Percentiles rank a stretch among this genome's conserved stretches.
Conservation (phyloP, 2,797 vertebrate species). For the Catharus ustulatus region DNA sequence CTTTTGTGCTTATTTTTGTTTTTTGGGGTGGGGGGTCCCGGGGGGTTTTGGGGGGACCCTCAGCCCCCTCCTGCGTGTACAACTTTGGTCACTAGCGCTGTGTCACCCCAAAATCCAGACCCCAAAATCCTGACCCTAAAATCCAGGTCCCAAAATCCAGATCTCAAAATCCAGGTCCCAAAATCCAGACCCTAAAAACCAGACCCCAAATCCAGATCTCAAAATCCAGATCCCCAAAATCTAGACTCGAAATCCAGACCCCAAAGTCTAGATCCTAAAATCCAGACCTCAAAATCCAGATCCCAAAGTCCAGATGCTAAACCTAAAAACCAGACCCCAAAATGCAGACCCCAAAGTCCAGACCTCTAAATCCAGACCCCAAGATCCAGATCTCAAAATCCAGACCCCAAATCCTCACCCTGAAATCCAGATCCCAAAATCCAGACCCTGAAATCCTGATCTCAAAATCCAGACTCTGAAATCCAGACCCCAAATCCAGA, state of each 20-base stretch:
- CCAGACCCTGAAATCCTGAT: not conserved
- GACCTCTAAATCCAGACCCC: too few species aligned
- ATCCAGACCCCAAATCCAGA: not conserved
- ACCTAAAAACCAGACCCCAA: too few species aligned
- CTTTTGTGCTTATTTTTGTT: not conserved
- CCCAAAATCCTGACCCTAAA: not conserved
- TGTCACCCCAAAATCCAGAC: not conserved
- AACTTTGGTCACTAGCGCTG: slow-evolving; percentile 1
- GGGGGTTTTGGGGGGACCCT: not conserved
- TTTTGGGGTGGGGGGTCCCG: not conserved
- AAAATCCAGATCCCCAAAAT: too few species aligned
- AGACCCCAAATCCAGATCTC: not conserved
- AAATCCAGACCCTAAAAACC: not conserved
- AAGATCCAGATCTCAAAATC: too few species aligned
- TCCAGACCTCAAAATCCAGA: not conserved
- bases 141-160: not conserved
- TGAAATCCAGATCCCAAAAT: not conserved
- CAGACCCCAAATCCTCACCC: not conserved
- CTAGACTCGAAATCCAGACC: not conserved
- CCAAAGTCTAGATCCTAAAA: not conserved
- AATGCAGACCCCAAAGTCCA: not conserved
- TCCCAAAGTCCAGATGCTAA: not conserved
- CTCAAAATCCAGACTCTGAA: not conserved
- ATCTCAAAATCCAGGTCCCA: too few species aligned
- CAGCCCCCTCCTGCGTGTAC: not conserved